Evolutionary conservation across 2,113 vertebrate genomes (phyloP).

Genomic region (Taurulus bubalis): DNA sequence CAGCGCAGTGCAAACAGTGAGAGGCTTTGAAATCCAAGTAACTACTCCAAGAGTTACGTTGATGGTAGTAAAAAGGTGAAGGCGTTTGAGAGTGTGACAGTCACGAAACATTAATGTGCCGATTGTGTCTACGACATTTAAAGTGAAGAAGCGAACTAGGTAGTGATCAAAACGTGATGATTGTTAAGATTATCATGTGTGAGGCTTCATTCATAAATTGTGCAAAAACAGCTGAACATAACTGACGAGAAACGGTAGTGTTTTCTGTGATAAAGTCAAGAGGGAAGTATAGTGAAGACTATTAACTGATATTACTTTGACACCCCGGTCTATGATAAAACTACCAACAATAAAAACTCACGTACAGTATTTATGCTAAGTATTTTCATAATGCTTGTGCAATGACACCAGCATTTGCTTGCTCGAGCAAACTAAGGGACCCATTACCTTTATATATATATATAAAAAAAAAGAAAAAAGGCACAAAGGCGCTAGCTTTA

Average conservation of each 20-base stretch:
- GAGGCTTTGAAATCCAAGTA: conserved; percentile 27
- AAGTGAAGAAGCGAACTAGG: conserved; percentile 42
- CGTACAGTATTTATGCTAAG: conserved; percentile 41
- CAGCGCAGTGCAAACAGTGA: conserved; percentile 48
- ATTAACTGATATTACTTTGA: conserved; percentile 27
- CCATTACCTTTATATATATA: conserved; percentile 3
- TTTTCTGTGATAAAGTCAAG: conserved; percentile 50
- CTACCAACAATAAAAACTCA: conserved; percentile 46
- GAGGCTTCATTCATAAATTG: conserved; percentile 53
- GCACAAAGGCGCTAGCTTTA: conserved; percentile 71
- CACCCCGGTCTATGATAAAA: conserved; percentile 50
- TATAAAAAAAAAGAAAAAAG: conserved; percentile 42
- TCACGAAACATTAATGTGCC: conserved; percentile 13
- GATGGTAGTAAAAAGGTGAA: conserved; percentile 13
- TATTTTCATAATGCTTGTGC: conserved; percentile 54
- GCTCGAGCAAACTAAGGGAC: conserved; percentile 49
- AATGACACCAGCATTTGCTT: conserved; percentile 37
- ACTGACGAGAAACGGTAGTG: conserved; percentile 40
- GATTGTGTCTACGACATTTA: conserved; percentile 9
- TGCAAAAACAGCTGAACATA: conserved; percentile 68
- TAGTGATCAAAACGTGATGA: conserved; percentile 54
- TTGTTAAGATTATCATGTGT: conserved; percentile 45
- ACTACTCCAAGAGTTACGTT: neutral
- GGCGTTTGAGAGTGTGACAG: neutral
- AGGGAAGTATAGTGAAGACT: conserved; percentile 6